These are phyloP conservation scores for Ceratosolen fusciceps DNA, from an alignment of 1,140 invertebrate species.

Conservation along the genomic window DNA sequence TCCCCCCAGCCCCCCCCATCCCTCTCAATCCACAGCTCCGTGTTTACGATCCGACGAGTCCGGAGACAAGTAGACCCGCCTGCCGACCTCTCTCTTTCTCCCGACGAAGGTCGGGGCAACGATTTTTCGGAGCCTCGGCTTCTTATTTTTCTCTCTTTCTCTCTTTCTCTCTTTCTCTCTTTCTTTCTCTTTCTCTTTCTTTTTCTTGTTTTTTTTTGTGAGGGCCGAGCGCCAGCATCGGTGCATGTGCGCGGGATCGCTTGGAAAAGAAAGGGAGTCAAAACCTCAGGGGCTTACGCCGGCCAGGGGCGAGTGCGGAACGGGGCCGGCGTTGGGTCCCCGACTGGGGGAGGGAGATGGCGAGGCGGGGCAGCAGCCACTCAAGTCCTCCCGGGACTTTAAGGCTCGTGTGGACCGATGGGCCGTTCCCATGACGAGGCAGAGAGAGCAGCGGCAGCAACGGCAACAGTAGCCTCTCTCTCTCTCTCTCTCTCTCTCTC, in stretches of 20 bases:
- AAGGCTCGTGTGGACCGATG: conserved; percentile 49
- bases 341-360: background rate
- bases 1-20: no score
- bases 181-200: background rate
- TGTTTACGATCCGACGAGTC: background rate
- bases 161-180: background rate
- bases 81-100: background rate
- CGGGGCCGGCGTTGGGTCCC: no score
- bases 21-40: no score
- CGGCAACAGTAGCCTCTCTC: conserved; percentile 4
- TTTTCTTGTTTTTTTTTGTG: background rate
- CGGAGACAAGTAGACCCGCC: background rate
- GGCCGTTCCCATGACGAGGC: conserved; percentile 62
- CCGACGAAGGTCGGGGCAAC: background rate
- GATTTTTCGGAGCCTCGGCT: background rate
- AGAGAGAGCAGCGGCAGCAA: conserved; percentile 35
- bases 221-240: background rate
- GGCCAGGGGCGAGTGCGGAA: no score
- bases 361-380: conserved; percentile 22
- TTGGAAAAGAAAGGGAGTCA: conserved; percentile 39
- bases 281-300: conserved; percentile 24
- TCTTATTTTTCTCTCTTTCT: background rate
- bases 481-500: conserved; percentile 21
- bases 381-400: conserved; percentile 41
- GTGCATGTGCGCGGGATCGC: background rate